Base-by-base conservation (phyloP, 2,888 invertebrate genomes). In the Nymphalis polychloros region DNA sequence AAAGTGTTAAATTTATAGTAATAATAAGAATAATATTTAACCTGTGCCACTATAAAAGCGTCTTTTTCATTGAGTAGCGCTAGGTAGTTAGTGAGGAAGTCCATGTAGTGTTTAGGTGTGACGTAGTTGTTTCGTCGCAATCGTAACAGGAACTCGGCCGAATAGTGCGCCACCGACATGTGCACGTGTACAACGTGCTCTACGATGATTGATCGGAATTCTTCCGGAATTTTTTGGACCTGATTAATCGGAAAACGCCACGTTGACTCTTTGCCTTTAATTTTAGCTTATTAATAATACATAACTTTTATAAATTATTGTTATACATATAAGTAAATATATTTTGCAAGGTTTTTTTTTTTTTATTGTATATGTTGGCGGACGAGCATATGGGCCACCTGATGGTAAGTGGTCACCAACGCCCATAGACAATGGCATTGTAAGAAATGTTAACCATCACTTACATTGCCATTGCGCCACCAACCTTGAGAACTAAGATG, bases 51-150 rank as follows among this genome's bases (percentile, higher is more conserved):
- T 71, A 94, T 94, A 74, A 92, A 94, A 4, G 92, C 86, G 72
- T 94, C 93, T 73, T 96, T 96, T 77, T 96, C 96, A 73, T 96
- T 95, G 53, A 98, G 87, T 46, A 98, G 90, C 73, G 93, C 93
- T 2, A 97, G 81, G 81, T 98, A 98, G 2, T 95, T 96, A 64
- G 94, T 94, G 68, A 98, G 96, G 79, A 94, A 98, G 86, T 98
- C 98, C 81, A 98, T 93, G 84, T 97, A 98, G 81, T 98, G 97
- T 77, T 97, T 98, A 0, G 98, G 98, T 0, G 98, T 98, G 1
- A 98, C 97, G 84, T 95, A 98, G 88, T 97, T 98, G 83, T 94
- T 95, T 16, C 98, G 92, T 19, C 97, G 93, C 62, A 97, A 86
- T 70, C 96, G 96, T 69, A 94, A 85, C 31, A 94, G 87, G 82